Evolutionary conservation across 2,797 vertebrate species (phyloP).

Genomic region (Allobates femoralis): DNA sequence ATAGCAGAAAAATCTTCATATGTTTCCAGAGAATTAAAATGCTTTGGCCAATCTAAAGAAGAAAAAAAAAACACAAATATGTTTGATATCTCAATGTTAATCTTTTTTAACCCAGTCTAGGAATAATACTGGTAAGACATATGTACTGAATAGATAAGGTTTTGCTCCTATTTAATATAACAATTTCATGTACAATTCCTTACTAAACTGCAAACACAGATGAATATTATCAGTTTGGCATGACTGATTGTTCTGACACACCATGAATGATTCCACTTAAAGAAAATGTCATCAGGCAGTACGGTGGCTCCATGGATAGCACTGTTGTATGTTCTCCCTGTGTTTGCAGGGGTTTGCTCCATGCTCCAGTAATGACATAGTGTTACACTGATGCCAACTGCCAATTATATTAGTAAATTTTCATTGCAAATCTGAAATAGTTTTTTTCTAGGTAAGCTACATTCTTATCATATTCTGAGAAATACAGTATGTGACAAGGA

Average conservation of each 20-base stretch:
- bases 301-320: too few species aligned
- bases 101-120: neutral
- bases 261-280: neutral
- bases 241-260: neutral
- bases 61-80: slow-evolving; percentile 56
- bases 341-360: neutral
- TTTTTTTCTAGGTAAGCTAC: neutral
- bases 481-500: neutral
- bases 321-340: too few species aligned
- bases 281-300: too few species aligned
- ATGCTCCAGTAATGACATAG: neutral
- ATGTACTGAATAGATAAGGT: neutral
- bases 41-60: slow-evolving; percentile 82
- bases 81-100: neutral
- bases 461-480: neutral
- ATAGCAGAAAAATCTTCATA: slow-evolving; percentile 87
- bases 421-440: too few species aligned
- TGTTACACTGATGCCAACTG: neutral
- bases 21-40: slow-evolving; percentile 83
- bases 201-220: neutral
- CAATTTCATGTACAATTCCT: neutral
- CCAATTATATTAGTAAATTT: too few species aligned
- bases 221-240: neutral
- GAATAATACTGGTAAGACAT: neutral
- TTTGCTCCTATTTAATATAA: neutral